A percentile compares a stretch with the other conserved stretches of the same genome.
Conservation (phyloP, 2,113 vertebrate species). For the Notiomystis cincta region DNA sequence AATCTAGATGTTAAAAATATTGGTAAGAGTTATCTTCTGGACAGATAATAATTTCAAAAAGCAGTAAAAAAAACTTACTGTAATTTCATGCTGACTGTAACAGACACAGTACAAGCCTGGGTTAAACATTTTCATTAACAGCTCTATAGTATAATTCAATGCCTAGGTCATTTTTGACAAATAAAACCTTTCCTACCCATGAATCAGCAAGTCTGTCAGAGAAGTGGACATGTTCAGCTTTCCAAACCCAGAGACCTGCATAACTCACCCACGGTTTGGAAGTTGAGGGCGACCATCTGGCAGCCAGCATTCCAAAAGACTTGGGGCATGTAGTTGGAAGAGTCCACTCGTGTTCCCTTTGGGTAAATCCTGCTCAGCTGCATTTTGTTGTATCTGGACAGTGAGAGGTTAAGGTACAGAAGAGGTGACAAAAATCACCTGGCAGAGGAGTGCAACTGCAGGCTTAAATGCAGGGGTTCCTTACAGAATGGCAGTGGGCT, state of each 20-base stretch:
- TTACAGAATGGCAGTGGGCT: background rate
- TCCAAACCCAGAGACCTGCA: background rate
- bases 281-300: constrained; percentile 97
- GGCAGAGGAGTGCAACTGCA: background rate
- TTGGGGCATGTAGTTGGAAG: constrained; percentile 98
- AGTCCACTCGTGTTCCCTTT: constrained; percentile 96
- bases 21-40: background rate
- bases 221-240: background rate
- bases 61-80: background rate
- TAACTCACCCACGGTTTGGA: constrained; percentile 90
- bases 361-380: constrained; percentile 97
- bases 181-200: background rate
- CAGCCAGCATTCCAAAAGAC: constrained; percentile 98
- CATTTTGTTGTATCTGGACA: constrained; percentile 93
- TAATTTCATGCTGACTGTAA: background rate
- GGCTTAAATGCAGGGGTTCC: background rate
- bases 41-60: background rate
- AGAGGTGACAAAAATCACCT: background rate
- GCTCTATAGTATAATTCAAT: background rate
- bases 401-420: constrained; percentile 70
- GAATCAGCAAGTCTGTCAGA: background rate
- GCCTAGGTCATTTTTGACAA: background rate
- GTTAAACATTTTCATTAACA: background rate
- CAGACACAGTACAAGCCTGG: background rate
- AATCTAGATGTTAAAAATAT: constrained; percentile 75